These are phyloP conservation scores for Drosophila pandora DNA, from an alignment of 1,140 invertebrate genomes.

Conservation along the genomic window DNA sequence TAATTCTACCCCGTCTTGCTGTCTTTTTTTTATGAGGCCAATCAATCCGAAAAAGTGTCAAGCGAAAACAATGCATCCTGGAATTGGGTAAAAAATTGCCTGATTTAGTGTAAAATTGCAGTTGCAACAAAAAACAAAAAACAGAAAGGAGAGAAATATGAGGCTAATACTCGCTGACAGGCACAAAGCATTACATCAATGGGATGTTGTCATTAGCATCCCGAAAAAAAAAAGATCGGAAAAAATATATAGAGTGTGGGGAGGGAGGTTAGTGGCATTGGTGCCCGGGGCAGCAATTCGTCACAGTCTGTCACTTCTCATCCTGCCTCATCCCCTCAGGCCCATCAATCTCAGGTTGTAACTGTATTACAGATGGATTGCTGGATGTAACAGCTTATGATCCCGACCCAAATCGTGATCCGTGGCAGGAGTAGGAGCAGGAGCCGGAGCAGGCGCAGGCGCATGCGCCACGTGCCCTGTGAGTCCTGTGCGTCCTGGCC, in stretches of 20 bases:
- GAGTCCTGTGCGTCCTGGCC: no score
- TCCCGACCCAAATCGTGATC: constrained; percentile 28
- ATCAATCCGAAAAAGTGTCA: constrained; percentile 54
- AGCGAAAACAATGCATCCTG: constrained; percentile 31
- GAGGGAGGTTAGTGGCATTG: constrained; percentile 4
- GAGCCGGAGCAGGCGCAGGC: not conserved
- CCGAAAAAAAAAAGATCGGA: constrained; percentile 27
- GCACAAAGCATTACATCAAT: constrained; percentile 48
- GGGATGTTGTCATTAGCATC: constrained; percentile 41
- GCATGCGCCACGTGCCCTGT: constrained; percentile 40
- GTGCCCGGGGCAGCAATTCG: constrained; percentile 45
- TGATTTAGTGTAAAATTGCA: constrained; percentile 77
- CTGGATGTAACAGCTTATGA: constrained; percentile 49
- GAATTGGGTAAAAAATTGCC: constrained; percentile 78
- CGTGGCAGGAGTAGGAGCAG: constrained; percentile 11
- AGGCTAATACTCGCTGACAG: constrained; percentile 57
- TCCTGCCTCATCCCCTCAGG: constrained; percentile 20
- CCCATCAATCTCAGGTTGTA: constrained; percentile 75
- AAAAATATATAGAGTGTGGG: constrained; percentile 3
- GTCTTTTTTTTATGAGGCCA: constrained; percentile 20
- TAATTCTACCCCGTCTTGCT: constrained; percentile 30
- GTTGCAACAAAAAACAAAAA: constrained; percentile 19
- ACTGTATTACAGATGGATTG: constrained; percentile 52
- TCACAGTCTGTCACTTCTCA: constrained; percentile 64
- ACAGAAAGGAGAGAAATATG: constrained; percentile 32